A percentile compares a stretch with the other conserved stretches of the same genome.
These are phyloP conservation scores for Numenius arquata DNA, from an alignment of 2,113 vertebrate genomes.

Conservation along the genomic window DNA sequence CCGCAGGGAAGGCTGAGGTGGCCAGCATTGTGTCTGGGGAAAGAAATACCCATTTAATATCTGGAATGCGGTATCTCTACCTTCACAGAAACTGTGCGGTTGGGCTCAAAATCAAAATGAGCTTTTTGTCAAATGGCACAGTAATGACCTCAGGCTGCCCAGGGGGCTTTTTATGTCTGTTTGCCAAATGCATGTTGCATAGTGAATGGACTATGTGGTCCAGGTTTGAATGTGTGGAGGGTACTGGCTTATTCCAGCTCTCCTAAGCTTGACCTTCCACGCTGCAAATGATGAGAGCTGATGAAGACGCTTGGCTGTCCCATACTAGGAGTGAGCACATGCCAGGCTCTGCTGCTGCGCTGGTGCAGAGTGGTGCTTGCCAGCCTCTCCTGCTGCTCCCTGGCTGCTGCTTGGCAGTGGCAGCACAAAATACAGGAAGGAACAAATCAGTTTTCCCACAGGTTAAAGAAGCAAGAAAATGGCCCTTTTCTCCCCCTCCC, in stretches of 20 bases:
- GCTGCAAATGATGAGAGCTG: background rate
- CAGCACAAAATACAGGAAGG: background rate
- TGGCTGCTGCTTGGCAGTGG: accelerated
- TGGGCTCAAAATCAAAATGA: background rate
- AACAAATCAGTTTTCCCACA: background rate
- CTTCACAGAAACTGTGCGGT: background rate
- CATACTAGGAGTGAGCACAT: accelerated
- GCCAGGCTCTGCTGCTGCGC: background rate
- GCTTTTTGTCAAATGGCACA: background rate
- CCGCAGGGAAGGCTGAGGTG: background rate
- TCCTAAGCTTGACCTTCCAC: background rate
- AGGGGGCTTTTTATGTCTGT: background rate
- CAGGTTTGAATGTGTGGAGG: background rate
- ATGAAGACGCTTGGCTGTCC: background rate
- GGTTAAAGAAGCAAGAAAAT: background rate
- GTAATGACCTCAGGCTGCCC: background rate
- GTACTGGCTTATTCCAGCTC: background rate
- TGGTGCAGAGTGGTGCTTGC: accelerated
- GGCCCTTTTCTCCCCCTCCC: background rate
- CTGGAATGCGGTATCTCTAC: background rate
- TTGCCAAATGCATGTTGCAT: accelerated
- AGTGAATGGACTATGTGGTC: background rate
- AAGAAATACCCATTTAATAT: background rate
- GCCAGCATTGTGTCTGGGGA: background rate
- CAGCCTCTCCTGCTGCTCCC: background rate